Conservation (phyloP, 2,113 vertebrate species). For the Centropus bengalensis region DNA sequence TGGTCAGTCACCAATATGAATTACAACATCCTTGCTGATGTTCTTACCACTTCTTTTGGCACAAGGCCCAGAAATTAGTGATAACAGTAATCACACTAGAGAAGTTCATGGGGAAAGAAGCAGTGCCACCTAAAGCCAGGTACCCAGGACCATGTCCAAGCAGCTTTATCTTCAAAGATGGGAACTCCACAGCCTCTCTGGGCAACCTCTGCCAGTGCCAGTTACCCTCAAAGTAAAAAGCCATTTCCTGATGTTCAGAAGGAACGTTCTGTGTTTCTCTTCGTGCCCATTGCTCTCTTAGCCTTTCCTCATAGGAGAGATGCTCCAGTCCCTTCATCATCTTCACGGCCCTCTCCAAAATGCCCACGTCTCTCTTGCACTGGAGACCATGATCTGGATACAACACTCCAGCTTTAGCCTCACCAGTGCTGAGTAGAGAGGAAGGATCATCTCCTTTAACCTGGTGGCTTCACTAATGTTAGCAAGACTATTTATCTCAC, state of each 20-base stretch:
- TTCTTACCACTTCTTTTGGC: not conserved
- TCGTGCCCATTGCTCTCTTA: not conserved
- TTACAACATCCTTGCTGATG: not conserved
- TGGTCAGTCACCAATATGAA: not conserved
- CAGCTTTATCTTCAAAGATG: not conserved
- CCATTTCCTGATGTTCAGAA: not conserved
- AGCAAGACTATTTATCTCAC: not conserved
- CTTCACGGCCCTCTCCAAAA: not conserved
- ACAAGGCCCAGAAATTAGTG: not conserved
- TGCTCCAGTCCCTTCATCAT: not conserved
- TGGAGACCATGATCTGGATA: not conserved
- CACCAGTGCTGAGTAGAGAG: not conserved
- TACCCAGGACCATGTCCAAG: not conserved
- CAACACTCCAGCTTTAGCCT: not conserved
- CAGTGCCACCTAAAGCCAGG: not conserved
- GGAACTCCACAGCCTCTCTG: not conserved
- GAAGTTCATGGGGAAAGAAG: not conserved
- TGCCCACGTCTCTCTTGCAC: not conserved
- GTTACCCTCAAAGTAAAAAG: not conserved
- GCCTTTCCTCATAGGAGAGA: not conserved
- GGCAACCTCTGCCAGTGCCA: not conserved
- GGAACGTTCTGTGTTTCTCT: not conserved
- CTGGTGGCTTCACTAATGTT: not conserved
- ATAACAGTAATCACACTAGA: not conserved
- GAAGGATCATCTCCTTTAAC: not conserved